These are phyloP conservation scores for Eubucco bourcierii DNA, from an alignment of 2,113 vertebrate species.

Conservation along the genomic window DNA sequence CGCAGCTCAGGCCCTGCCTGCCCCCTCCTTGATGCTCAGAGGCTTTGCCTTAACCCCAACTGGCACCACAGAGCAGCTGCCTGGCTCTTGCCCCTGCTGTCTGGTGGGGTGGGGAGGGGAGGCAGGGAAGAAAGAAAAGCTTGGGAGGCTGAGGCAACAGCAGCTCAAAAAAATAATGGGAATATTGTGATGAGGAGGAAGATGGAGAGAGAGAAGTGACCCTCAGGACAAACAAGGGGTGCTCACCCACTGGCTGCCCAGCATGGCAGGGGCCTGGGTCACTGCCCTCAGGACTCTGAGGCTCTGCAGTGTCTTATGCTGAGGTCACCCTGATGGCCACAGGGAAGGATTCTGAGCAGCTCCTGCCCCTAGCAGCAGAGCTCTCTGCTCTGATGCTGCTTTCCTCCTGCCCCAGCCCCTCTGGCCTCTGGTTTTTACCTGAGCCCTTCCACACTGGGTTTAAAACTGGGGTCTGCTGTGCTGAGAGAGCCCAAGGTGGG, in stretches of 20 bases:
- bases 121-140: too few relatives aligned
- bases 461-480: neutral
- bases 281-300: neutral
- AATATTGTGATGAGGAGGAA: too few relatives aligned
- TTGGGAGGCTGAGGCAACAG: too few relatives aligned
- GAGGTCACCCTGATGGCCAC: neutral
- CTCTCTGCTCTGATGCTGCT: neutral
- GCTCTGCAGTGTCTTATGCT: neutral
- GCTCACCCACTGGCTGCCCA: neutral
- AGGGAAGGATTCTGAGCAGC: neutral
- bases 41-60: too few relatives aligned
- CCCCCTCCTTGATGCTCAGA: too few relatives aligned
- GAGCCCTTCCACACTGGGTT: neutral
- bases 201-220: too few relatives aligned
- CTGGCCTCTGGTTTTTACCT: neutral
- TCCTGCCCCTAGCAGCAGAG: neutral
- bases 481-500: neutral
- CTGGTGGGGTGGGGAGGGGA: too few relatives aligned
- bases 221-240: too few relatives aligned
- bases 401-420: neutral
- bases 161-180: too few relatives aligned
- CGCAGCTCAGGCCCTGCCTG: too few relatives aligned
- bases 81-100: too few relatives aligned
- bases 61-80: too few relatives aligned
- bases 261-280: neutral